Evolutionary conservation across 1,140 invertebrate species (phyloP), one percentile per base, ranked within the genome.

Genomic region (Meloidogyne exigua): DNA sequence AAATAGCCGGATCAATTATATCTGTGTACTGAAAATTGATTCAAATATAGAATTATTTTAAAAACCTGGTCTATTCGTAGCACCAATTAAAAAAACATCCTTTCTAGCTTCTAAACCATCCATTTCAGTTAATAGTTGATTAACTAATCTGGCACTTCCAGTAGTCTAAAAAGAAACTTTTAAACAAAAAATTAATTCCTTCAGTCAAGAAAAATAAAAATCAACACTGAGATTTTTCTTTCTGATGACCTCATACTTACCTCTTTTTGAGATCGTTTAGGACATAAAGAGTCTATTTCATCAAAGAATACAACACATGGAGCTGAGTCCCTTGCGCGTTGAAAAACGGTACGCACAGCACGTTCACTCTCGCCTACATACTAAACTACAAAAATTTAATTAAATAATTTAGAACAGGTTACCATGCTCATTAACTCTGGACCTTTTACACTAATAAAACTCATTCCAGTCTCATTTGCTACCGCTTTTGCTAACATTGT

Each of bases 241-340:
- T 67, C 3, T 23, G 5, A 44, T 18, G 68, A 44, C 25, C n/a
- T 42, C 32, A 64, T 76, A 39, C 44, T 23, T 68, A 93, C 92
- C 68, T 90, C 91, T 68, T 90, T 90, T 68, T 92, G 92, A 9
- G 92, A 92, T 86, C 96, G 90, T 83, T 92, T 92, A 0, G 95
- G 95, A 88, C 95, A 98, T 25, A 99, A 88, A 0, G 96, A 93
- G 89, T 99, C 97, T 78, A 99, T 91, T 89, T 99, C 97, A 88
- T 99, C 97, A 88, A 99, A 99, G 89, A 99, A 99, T 87, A 99
- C 98, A 15, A 99, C 94, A 89, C 96, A 99, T 0, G 97, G 97
- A 0, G 94, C 91, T 0, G 95, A 97, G 88, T 96, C 96, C 64
- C 93, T 89, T 0, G 96, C 97, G 79, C 95, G 90, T 85, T 94